Conservation (phyloP, 2,888 invertebrate genomes). For the Napeogenes inachia region DNA sequence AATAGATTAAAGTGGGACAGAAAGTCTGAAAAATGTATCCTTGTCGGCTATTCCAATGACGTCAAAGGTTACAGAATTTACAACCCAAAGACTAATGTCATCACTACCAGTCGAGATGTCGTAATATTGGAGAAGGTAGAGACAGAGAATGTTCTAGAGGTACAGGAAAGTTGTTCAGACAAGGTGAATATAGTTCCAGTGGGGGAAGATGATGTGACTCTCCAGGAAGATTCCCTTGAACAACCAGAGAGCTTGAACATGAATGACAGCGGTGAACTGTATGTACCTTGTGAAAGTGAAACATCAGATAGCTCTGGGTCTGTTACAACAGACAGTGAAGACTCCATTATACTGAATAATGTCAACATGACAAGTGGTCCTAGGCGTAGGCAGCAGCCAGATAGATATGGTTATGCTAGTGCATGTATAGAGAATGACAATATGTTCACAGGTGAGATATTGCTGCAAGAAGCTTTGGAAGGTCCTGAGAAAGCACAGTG, state of each 20-base stretch:
- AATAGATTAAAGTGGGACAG: slow-evolving; percentile 33
- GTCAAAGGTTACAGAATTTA: too few species aligned
- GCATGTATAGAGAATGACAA: slow-evolving; percentile 1
- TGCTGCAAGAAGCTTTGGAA: slow-evolving; percentile 21
- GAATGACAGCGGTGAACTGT: too few species aligned
- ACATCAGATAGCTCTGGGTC: too few species aligned
- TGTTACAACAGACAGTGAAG: slow-evolving; percentile 17
- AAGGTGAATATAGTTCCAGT: slow-evolving; percentile 32
- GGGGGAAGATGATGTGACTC: slow-evolving; percentile 27
- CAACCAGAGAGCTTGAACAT: too few species aligned
- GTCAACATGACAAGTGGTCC: slow-evolving; percentile 15
- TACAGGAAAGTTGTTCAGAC: slow-evolving; percentile 23
- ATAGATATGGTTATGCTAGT: too few species aligned
- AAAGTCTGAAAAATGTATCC: slow-evolving; percentile 30
- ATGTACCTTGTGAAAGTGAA: too few species aligned
- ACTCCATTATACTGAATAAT: slow-evolving; percentile 19
- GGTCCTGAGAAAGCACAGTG: slow-evolving; percentile 27
- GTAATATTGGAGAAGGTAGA: slow-evolving; percentile 23
- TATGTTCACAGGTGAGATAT: slow-evolving; percentile 7
- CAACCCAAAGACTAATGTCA: too few species aligned
- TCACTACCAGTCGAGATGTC: slow-evolving; percentile 32
- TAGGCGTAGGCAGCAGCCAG: neutral
- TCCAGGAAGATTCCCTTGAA: slow-evolving; percentile 18
- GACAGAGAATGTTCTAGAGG: slow-evolving; percentile 26
- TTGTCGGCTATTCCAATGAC: slow-evolving; percentile 32